A percentile compares a stretch with the other conserved stretches of the same genome.
phyloP scores from a whole-genome alignment of 2,888 invertebrate genomes.

The Phortica okadai region DNA sequence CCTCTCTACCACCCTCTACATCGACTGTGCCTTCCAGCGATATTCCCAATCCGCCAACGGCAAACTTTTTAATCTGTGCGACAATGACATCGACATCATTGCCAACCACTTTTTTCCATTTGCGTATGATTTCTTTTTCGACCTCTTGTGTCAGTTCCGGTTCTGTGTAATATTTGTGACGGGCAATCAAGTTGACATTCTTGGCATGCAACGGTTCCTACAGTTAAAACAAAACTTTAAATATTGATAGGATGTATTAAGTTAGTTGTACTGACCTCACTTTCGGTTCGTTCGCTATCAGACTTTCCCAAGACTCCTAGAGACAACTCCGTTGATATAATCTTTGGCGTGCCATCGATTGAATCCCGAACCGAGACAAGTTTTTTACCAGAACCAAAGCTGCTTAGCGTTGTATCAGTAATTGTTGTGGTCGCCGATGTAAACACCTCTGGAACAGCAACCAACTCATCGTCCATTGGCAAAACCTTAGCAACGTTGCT shows the following conservation, averaged over 20 bases:
- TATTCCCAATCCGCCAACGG: slow-evolving; percentile 96
- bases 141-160: slow-evolving; percentile 82
- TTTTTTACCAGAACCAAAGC: slow-evolving; percentile 74
- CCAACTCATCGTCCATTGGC: slow-evolving; percentile 49
- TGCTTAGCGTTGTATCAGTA: slow-evolving; percentile 58
- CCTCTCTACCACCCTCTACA: slow-evolving; percentile 97
- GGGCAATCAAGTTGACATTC: slow-evolving; percentile 64
- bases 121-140: slow-evolving; percentile 87
- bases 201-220: slow-evolving; percentile 64
- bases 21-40: slow-evolving; percentile 99
- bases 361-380: slow-evolving; percentile 73
- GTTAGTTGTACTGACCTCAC: slow-evolving; percentile 57
- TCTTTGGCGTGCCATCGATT: slow-evolving; percentile 68
- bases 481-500: slow-evolving; percentile 41
- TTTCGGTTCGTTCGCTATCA: slow-evolving; percentile 56
- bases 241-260: neutral
- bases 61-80: slow-evolving; percentile 89
- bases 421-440: slow-evolving; percentile 55
- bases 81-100: slow-evolving; percentile 86
- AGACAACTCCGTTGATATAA: slow-evolving; percentile 70
- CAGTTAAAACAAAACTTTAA: slow-evolving; percentile 43
- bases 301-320: slow-evolving; percentile 36
- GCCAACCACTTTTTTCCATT: slow-evolving; percentile 90
- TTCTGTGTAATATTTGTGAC: slow-evolving; percentile 75
- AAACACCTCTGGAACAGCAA: slow-evolving; percentile 64